Percentiles rank a stretch among this genome's conserved stretches.
These are phyloP conservation scores for Pygocentrus nattereri DNA, from an alignment of 2,797 vertebrate genomes.

Conservation along the genomic window DNA sequence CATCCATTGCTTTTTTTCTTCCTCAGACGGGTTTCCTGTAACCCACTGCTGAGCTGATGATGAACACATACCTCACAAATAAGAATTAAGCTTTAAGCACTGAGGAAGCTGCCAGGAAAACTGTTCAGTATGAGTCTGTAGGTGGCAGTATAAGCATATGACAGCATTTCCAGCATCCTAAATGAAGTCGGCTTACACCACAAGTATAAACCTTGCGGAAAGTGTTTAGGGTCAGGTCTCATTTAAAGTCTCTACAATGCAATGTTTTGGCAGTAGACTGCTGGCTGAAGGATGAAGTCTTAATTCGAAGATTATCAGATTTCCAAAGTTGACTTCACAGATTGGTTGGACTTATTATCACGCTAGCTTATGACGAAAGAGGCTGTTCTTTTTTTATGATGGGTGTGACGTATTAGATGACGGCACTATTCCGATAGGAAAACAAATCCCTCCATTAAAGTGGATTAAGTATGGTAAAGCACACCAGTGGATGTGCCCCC, in stretches of 20 bases:
- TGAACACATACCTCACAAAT: neutral
- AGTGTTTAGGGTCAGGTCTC: neutral
- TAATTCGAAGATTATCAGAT: constrained; percentile 73
- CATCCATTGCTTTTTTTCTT: neutral
- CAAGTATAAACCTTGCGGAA: neutral
- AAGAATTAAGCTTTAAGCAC: constrained; percentile 52
- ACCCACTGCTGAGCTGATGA: neutral
- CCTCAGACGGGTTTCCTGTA: neutral
- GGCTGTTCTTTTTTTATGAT: constrained; percentile 69
- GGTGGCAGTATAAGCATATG: constrained; percentile 47
- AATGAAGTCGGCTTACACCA: neutral
- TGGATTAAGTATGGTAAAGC: constrained; percentile 78
- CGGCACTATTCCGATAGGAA: constrained; percentile 68
- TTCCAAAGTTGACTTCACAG: constrained; percentile 60
- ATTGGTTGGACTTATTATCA: constrained; percentile 61
- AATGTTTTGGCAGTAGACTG: neutral
- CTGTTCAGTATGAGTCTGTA: constrained; percentile 27
- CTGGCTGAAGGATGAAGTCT: constrained; percentile 25
- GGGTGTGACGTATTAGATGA: constrained; percentile 65
- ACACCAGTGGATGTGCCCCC: constrained; percentile 42
- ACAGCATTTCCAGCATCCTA: neutral
- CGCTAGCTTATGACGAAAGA: constrained; percentile 61
- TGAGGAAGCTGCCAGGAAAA: neutral
- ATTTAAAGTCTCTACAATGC: neutral
- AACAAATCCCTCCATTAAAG: constrained; percentile 79